Percentiles rank a stretch among this genome's conserved stretches.
phyloP scores from a whole-genome alignment of 2,113 vertebrate genomes.

The Colius striatus region DNA sequence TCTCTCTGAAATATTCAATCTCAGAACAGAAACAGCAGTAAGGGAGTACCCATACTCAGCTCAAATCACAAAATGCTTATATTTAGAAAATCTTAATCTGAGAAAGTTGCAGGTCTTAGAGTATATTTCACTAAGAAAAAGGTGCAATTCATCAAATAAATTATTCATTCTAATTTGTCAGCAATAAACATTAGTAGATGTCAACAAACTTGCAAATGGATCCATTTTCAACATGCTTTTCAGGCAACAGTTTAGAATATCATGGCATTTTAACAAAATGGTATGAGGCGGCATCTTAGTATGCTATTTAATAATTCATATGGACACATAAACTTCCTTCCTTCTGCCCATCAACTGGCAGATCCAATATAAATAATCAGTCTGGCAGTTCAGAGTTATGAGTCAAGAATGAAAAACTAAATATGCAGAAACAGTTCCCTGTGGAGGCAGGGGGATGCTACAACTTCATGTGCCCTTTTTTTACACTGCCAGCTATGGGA shows the following conservation, averaged over 20 bases:
- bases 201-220: background rate
- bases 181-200: background rate
- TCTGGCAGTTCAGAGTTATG: background rate
- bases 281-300: background rate
- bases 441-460: background rate
- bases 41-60: background rate
- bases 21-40: background rate
- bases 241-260: background rate
- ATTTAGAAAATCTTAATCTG: background rate
- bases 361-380: background rate
- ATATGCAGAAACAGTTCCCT: background rate
- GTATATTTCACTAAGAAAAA: background rate
- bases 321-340: background rate
- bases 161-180: background rate
- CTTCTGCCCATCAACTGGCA: background rate
- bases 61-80: background rate
- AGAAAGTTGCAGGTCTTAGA: background rate
- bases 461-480: background rate
- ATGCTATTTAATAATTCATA: background rate
- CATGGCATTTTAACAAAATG: conserved; percentile 4
- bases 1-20: background rate
- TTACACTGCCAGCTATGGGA: background rate
- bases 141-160: background rate
- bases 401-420: background rate
- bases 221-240: background rate